phyloP scores from a whole-genome alignment of 2,888 invertebrate genomes.

The Troglohyphantes excavatus region DNA sequence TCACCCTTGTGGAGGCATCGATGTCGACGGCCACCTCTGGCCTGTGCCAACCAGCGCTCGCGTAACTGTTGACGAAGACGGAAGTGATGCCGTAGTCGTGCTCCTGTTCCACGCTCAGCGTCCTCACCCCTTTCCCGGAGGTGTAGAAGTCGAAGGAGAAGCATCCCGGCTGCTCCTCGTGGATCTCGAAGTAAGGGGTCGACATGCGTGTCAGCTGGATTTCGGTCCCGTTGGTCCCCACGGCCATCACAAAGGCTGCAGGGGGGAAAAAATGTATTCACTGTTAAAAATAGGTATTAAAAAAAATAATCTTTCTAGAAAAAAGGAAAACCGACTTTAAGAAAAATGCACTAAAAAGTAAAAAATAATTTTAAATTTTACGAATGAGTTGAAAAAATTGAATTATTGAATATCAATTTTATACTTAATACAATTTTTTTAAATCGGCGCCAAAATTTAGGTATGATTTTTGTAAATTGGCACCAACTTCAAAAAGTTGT shows the following conservation, averaged over 20 bases:
- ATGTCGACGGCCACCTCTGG: slow-evolving; percentile 8
- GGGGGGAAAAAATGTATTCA: too few relatives aligned
- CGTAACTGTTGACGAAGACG: neutral
- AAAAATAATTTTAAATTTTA: too few relatives aligned
- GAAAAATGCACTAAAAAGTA: too few relatives aligned
- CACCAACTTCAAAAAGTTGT: too few relatives aligned
- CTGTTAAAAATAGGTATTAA: too few relatives aligned
- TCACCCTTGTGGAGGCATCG: slow-evolving; percentile 28
- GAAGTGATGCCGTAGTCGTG: slow-evolving; percentile 8
- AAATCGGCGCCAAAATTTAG: too few relatives aligned
- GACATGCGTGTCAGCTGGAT: neutral
- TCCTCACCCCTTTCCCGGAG: neutral
- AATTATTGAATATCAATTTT: too few relatives aligned
- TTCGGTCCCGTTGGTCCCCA: slow-evolving; percentile 1
- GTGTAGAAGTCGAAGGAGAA: slow-evolving; percentile 22
- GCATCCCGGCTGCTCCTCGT: slow-evolving; percentile 35
- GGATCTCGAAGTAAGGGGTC: slow-evolving; percentile 46
- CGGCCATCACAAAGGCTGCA: slow-evolving; percentile 14
- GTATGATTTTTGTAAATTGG: too few relatives aligned
- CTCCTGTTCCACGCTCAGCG: slow-evolving; percentile 25
- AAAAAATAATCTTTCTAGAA: too few relatives aligned
- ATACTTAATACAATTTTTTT: too few relatives aligned
- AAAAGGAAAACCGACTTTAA: too few relatives aligned
- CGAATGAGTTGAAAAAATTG: too few relatives aligned
- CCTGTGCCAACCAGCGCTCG: slow-evolving; percentile 7